phyloP scores from a whole-genome alignment of 2,797 vertebrate species.

The Salmo trutta region DNA sequence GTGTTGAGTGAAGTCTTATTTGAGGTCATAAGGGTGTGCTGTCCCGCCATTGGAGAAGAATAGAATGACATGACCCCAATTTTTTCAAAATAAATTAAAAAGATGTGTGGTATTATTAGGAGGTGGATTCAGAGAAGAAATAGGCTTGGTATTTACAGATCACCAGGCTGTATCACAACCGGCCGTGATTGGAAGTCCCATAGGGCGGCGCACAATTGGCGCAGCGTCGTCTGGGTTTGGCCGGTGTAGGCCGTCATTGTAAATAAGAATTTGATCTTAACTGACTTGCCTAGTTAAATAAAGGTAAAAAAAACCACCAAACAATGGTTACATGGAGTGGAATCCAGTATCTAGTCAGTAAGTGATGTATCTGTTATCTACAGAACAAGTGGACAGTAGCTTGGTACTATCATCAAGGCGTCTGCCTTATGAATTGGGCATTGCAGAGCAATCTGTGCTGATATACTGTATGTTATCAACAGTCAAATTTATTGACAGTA shows the following conservation, averaged over 20 bases:
- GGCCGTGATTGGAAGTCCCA: no score
- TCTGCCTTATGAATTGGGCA: no score
- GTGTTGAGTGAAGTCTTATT: constrained; percentile 4
- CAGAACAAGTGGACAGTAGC: background rate
- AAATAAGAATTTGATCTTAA: no score
- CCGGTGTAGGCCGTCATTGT: no score
- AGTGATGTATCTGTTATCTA: background rate
- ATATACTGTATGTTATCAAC: background rate
- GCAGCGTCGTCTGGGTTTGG: no score
- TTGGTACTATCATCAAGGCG: background rate
- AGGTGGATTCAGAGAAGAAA: background rate
- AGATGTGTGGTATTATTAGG: background rate
- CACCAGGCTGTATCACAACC: no score
- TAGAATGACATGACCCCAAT: background rate
- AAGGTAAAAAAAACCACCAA: no score
- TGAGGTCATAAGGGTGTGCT: constrained; percentile 3
- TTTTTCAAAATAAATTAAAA: background rate
- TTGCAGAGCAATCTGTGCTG: background rate
- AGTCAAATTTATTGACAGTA: background rate
- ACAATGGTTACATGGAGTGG: no score
- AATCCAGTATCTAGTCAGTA: background rate
- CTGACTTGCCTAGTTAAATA: no score
- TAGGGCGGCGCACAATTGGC: no score
- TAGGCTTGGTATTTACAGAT: no score
- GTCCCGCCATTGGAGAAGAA: background rate